Base-by-base conservation (phyloP, 2,888 invertebrate genomes). In the Hypercompe scribonia region DNA sequence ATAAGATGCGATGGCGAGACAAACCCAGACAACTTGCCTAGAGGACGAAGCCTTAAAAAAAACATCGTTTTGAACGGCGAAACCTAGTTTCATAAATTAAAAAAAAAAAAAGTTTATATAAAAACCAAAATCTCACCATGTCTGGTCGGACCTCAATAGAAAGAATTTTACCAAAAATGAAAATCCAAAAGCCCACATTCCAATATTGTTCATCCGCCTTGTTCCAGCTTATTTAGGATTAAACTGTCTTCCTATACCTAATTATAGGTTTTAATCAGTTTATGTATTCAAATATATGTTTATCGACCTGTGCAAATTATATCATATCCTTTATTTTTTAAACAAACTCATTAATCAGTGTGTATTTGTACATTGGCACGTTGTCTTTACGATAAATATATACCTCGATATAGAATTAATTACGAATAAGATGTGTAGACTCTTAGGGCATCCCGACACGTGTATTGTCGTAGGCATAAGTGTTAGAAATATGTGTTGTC, bases 221-320 rank as follows among this genome's bases (percentile, higher is more conserved):
- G 78, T 80, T 81, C 81, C 82, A 31, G 54, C 68, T 86, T 87
- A 78, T 81, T 83, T 85, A 84, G 84, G 83, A 74, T 82, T 77
- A 82, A 81, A 83, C 85, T 89, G 94, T 93, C 94, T 94, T 93
- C 93, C 92, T 92, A 87, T 92, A 90, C 87, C 77, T 66, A 87
- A 86, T 87, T 88, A 82, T 88, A 89, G 89, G 86, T 86, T 78
- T 77, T 80, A 77, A 83, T 75, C 67, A 80, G 81, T 78, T 79
- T 78, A 82, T 83, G 79, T 88, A 78, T 81, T 81, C 66, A 76
- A 68, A 73, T 77, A 79, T 83, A 77, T 84, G 80, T 83, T 82
- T 84, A 79, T 82, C 78, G 79, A 69, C 78, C 74, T 72, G 72
- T 82, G 70, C 77, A 77, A 81, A 73, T 80, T 69, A 78, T 70